Percentiles rank a stretch among this genome's conserved stretches.
Conservation (phyloP, 2,888 invertebrate genomes). For the Creontiades dilutus region DNA sequence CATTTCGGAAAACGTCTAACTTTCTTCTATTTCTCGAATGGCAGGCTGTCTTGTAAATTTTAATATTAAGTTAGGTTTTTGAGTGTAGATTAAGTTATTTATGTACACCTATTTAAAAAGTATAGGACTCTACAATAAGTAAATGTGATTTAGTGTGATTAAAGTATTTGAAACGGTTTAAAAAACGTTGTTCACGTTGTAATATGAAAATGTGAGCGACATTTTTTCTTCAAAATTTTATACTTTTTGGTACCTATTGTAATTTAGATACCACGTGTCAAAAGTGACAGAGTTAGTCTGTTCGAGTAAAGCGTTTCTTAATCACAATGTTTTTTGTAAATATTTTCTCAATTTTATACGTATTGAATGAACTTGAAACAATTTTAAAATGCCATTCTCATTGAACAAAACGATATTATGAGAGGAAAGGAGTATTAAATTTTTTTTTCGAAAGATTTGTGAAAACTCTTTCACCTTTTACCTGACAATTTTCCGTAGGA, state of each 20-base stretch:
- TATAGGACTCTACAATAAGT: slow-evolving; percentile 61
- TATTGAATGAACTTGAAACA: slow-evolving; percentile 47
- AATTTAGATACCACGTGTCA: slow-evolving; percentile 42
- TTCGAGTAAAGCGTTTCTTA: slow-evolving; percentile 47
- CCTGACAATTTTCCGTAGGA: slow-evolving; percentile 42
- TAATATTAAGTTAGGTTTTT: slow-evolving; percentile 68
- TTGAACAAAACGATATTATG: slow-evolving; percentile 49
- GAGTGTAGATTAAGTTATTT: slow-evolving; percentile 74
- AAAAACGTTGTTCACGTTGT: slow-evolving; percentile 36
- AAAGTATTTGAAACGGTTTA: slow-evolving; percentile 61
- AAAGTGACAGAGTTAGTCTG: slow-evolving; percentile 37
- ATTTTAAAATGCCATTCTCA: slow-evolving; percentile 66
- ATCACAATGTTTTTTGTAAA: slow-evolving; percentile 65
- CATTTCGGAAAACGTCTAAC: slow-evolving; percentile 64
- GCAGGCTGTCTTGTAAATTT: slow-evolving; percentile 74
- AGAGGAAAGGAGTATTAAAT: background rate
- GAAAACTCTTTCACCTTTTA: slow-evolving; percentile 49
- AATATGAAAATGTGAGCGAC: background rate
- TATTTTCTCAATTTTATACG: slow-evolving; percentile 70
- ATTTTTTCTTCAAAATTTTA: slow-evolving; percentile 51
- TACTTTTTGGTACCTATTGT: slow-evolving; percentile 45
- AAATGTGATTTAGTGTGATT: slow-evolving; percentile 72
- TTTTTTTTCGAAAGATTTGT: slow-evolving; percentile 3
- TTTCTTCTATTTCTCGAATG: slow-evolving; percentile 76
- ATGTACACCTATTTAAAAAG: slow-evolving; percentile 75